Conservation (phyloP, 1,140 invertebrate species). For the Magallana angulata region DNA sequence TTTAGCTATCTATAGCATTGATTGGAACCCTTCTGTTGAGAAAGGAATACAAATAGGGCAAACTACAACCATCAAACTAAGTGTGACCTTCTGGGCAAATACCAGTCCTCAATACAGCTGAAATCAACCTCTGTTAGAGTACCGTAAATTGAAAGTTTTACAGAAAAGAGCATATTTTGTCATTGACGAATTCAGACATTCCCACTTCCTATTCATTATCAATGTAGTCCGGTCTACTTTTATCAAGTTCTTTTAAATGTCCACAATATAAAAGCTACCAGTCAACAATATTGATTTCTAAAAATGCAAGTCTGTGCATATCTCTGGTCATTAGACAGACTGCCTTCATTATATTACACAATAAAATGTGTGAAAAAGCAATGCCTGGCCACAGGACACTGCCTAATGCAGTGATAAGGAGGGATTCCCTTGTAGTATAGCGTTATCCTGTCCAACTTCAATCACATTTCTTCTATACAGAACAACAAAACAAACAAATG, state of each 20-base stretch:
- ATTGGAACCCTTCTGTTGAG: background rate
- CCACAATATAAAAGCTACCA: background rate
- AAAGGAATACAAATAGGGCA: background rate
- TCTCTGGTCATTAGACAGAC: background rate
- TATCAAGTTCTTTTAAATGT: background rate
- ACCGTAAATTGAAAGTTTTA: background rate
- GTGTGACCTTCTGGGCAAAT: background rate
- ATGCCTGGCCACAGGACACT: background rate
- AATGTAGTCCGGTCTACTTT: background rate
- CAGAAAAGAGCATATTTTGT: no score
- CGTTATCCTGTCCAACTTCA: background rate
- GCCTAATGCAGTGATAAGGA: background rate
- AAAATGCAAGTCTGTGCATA: conserved; percentile 30
- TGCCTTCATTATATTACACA: background rate
- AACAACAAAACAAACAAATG: conserved; percentile 3
- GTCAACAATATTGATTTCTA: conserved; percentile 8
- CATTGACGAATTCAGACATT: no score
- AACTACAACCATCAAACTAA: background rate
- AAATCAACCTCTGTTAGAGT: background rate
- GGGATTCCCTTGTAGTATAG: background rate
- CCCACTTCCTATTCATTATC: background rate
- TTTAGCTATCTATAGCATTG: background rate
- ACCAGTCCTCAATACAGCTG: background rate
- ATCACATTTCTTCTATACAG: conserved; percentile 7
- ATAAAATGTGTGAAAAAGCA: background rate